A percentile compares a stretch with the other conserved stretches of the same genome.
Evolutionary conservation across 2,113 vertebrate species (phyloP).

Genomic region (Petrocephalus zakoni): DNA sequence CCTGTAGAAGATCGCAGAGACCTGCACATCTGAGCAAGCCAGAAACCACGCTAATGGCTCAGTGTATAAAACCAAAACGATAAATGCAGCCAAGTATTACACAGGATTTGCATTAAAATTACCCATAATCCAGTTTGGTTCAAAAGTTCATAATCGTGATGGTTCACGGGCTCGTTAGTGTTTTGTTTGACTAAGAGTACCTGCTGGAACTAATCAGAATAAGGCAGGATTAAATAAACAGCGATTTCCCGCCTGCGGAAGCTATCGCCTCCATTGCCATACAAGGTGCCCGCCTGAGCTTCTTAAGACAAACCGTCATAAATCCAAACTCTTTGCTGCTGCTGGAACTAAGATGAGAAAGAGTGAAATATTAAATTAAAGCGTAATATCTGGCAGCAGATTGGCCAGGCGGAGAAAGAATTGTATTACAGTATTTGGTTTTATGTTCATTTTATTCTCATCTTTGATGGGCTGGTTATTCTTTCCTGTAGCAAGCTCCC

Average conservation of each 20-base stretch:
- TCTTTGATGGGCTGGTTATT: neutral
- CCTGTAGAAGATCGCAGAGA: neutral
- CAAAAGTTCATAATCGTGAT: neutral
- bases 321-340: neutral
- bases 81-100: neutral
- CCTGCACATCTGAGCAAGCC: neutral
- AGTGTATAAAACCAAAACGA: neutral
- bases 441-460: slow-evolving; percentile 13
- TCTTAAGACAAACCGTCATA: neutral
- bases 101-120: neutral
- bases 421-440: neutral
- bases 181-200: neutral
- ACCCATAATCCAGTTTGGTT: neutral
- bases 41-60: neutral
- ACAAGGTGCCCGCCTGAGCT: neutral
- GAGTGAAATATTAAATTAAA: neutral
- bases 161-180: neutral
- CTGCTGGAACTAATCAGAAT: neutral
- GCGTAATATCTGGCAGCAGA: neutral
- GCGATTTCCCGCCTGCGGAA: neutral
- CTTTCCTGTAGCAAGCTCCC: neutral
- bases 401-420: neutral
- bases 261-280: neutral
- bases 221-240: neutral
- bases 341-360: neutral